These are phyloP conservation scores for Microcebus jonahi DNA, from an alignment of 2,113 vertebrate species.

Conservation along the genomic window DNA sequence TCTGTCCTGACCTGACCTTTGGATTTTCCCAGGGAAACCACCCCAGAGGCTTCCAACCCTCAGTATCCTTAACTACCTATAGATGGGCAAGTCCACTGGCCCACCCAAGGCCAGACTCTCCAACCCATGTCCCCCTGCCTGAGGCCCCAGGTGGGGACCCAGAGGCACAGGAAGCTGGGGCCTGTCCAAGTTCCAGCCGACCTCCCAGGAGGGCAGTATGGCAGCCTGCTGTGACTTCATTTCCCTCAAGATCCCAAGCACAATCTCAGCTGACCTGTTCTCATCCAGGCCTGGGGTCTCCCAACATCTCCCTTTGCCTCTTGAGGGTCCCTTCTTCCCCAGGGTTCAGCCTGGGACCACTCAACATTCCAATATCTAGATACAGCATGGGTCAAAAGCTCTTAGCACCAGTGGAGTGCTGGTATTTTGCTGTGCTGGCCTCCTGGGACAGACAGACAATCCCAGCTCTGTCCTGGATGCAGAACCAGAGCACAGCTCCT, in stretches of 20 bases:
- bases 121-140: neutral
- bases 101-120: neutral
- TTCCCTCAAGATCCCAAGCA: neutral
- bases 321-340: no score
- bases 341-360: neutral
- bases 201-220: neutral
- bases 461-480: neutral
- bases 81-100: neutral
- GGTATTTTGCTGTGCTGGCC: neutral
- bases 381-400: neutral
- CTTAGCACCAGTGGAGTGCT: neutral
- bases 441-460: neutral
- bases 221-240: neutral
- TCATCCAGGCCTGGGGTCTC: neutral
- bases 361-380: neutral
- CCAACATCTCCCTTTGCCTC: neutral
- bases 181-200: neutral
- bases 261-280: neutral
- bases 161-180: neutral
- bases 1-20: neutral
- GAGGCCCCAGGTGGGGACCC: no score
- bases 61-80: neutral
- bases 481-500: neutral
- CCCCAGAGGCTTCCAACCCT: neutral
- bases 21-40: neutral